Percentiles rank a stretch among this genome's conserved stretches.
Evolutionary conservation across 2,888 invertebrate genomes (phyloP).

Genomic region (Xanthia togata): DNA sequence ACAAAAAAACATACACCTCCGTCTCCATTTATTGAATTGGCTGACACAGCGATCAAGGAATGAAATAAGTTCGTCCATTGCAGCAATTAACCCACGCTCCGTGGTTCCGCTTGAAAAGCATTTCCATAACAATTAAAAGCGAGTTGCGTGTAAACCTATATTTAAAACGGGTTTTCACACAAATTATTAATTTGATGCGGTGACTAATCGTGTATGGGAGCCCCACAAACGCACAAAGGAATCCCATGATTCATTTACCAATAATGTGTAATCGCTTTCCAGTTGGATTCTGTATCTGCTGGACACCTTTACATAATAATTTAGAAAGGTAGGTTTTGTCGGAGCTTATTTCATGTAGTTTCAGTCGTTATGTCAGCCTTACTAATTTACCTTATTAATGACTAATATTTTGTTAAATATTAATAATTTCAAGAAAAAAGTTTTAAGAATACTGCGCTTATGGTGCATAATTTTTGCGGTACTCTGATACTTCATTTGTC

Average conservation of each 20-base stretch:
- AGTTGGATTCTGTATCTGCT: not conserved
- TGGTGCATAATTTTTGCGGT: slow-evolving; percentile 73
- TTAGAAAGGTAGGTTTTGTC: slow-evolving; percentile 5
- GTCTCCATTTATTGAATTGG: slow-evolving; percentile 73
- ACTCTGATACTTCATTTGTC: slow-evolving; percentile 69
- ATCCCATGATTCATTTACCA: slow-evolving; percentile 32
- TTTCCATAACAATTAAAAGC: slow-evolving; percentile 37
- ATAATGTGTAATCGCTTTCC: slow-evolving; percentile 5
- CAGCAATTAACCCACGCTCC: slow-evolving; percentile 22
- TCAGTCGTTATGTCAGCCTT: slow-evolving; percentile 75
- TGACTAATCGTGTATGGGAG: slow-evolving; percentile 38
- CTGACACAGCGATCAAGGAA: slow-evolving; percentile 77
- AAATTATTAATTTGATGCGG: slow-evolving; percentile 18
- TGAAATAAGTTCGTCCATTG: slow-evolving; percentile 39
- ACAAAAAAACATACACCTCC: slow-evolving; percentile 83
- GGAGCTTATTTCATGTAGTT: slow-evolving; percentile 34
- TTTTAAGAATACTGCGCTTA: slow-evolving; percentile 81
- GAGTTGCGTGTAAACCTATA: slow-evolving; percentile 44
- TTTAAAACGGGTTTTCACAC: slow-evolving; percentile 45
- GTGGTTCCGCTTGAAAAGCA: slow-evolving; percentile 36
- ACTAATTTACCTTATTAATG: slow-evolving; percentile 73
- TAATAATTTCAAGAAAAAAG: slow-evolving; percentile 75
- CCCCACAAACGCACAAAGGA: slow-evolving; percentile 42
- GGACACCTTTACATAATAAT: not conserved
- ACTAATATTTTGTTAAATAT: slow-evolving; percentile 80